Base-by-base conservation (phyloP, 2,113 vertebrate species). In the Tyto alba region DNA sequence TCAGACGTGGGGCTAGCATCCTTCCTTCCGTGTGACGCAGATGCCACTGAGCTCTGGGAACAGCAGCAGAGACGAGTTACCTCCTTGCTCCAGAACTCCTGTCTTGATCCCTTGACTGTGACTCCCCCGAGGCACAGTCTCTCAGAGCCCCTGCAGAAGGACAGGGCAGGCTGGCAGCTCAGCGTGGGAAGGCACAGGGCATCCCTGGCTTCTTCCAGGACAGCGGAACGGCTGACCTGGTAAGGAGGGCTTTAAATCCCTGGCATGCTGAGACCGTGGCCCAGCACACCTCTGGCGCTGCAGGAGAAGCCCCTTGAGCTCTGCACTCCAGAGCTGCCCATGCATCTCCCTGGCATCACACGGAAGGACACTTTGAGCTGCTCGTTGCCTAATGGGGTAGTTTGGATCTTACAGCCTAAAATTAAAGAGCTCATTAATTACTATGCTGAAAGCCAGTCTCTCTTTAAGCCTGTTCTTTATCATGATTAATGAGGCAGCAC, bases 381-480 rank as follows among this genome's bases (percentile, higher is more conserved):
- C 66, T 92, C 83, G 79, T 88, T 90, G 75, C 52, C 62, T 94
- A 63, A 83, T 75, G 83, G 89, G 72, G 87, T 88, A 90, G 83
- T 90, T 92, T 62, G 92, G 71, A 71, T 79, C 79, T 82, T 96
- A 85, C 87, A 88, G 75, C 66, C 89, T 92, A 78, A 90, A 95
- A 92, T 90, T 85, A 90, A 95, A 88, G 94, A 88, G 71, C 83
- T 96, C 62, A 53, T 95, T 96, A 92, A 94, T 95, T 94, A 94
- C 75, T 75, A 8, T 53, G 36, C 83, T 71, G 75, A 88, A 71
- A 95, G 71, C 60, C 83, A 75, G 71, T 47, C 66, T 92, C 71
- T 82, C 86, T 96, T 94, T 85, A 86, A 92, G 57, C 73, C 52
- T 76, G 45, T 56, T 95, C 82, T 94, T 92, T 87, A 88, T 90